A percentile compares a stretch with the other conserved stretches of the same genome.
These are phyloP conservation scores for Nipponacmea schrenckii DNA, from an alignment of 2,888 invertebrate species.

Conservation along the genomic window DNA sequence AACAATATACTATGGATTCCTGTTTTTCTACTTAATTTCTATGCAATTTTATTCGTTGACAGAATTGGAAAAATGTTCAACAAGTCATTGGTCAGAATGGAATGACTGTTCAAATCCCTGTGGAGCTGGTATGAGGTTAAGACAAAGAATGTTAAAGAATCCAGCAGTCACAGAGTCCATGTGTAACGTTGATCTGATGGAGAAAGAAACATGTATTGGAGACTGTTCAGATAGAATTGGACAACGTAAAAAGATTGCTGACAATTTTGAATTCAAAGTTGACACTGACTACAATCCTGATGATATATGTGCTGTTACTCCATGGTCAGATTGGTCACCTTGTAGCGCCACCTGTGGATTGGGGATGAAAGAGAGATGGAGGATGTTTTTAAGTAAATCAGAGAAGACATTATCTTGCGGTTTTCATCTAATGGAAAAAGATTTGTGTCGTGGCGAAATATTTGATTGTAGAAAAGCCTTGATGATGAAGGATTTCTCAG, in stretches of 20 bases:
- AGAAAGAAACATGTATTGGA: constrained; percentile 63
- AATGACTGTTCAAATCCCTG: constrained; percentile 70
- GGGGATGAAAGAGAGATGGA: constrained; percentile 70
- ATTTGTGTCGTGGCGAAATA: constrained; percentile 54
- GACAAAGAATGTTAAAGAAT: constrained; percentile 69
- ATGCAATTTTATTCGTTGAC: neutral
- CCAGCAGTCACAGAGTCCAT: constrained; percentile 52
- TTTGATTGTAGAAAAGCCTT: constrained; percentile 60
- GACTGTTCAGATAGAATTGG: constrained; percentile 42
- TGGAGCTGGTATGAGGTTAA: constrained; percentile 75
- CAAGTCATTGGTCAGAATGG: constrained; percentile 71
- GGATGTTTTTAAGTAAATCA: constrained; percentile 52
- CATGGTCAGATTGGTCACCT: constrained; percentile 85
- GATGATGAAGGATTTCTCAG: constrained; percentile 66
- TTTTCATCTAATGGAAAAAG: constrained; percentile 55
- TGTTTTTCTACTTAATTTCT: no score
- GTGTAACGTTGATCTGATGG: constrained; percentile 55
- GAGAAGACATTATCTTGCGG: constrained; percentile 49
- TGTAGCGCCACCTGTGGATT: constrained; percentile 85
- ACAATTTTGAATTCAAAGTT: constrained; percentile 53
- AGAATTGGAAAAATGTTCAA: constrained; percentile 72
- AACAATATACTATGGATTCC: no score
- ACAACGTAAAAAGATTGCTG: constrained; percentile 27
- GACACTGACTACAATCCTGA: constrained; percentile 42
- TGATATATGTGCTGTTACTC: constrained; percentile 73